Evolutionary conservation across 2,888 invertebrate genomes (phyloP), one percentile per base, ranked within the genome.

Genomic region (Cenopis cana): DNA sequence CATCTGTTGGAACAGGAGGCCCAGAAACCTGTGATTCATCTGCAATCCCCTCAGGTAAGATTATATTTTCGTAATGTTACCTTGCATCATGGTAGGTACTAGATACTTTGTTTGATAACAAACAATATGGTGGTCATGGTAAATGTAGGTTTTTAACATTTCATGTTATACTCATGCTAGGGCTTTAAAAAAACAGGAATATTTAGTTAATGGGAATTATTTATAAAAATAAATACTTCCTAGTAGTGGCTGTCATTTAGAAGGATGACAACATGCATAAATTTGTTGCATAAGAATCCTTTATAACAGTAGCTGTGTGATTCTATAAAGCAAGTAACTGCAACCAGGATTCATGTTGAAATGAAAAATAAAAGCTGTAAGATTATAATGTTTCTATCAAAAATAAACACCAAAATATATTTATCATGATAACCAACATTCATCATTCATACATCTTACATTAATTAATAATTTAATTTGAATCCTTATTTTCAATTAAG

Each of bases 21-120:
- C 0, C 83, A 89, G 62, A 91, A 88, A 69, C 89, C 89, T 0
- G 87, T 82, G 1, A 91, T 93, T 57, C 89, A 89, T 67, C 84
- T 93, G n/a, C 91, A 90, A 70, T 94, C 94, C 75, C 94, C 94
- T 73, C 93, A 94, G 86, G 94, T 94, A 81, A 75, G 72, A 70
- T 57, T 24, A 59, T 68, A 12, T 56, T 6, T 14, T n/a, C 56
- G 17, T 41, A 33, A 20, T 9, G 49, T 59, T 20, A n/a, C 41
- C 33, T 61, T 67, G 57, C 60, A 55, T 66, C 70, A 71, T 69
- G 49, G 54, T 68, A 55, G 1, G 3, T 56, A 46, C 14, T 14
- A 52, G 14, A 17, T 46, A 10, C 36, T 38, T 72, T 74, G 73
- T 73, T 71, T 72, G 38, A 62, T 56, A 65, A 65, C 50, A 70